phyloP scores from a whole-genome alignment of 2,888 invertebrate genomes.

The Stegophylla sp. region DNA sequence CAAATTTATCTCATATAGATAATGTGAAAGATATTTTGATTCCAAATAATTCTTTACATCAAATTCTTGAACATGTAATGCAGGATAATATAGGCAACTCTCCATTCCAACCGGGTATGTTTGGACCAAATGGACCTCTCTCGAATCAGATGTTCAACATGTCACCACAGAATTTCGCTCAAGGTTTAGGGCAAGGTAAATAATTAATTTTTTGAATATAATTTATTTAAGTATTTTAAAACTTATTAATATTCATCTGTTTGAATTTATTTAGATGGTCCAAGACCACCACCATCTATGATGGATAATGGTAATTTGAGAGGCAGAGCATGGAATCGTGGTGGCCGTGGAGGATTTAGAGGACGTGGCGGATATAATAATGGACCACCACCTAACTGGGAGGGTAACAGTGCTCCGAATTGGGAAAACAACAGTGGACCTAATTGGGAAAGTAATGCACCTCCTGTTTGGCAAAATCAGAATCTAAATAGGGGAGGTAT shows the following conservation, averaged over 20 bases:
- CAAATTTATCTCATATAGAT: slow-evolving; percentile 31
- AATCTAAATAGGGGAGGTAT: slow-evolving; percentile 34
- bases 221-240: neutral
- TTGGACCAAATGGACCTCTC: slow-evolving; percentile 51
- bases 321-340: slow-evolving; percentile 53
- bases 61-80: slow-evolving; percentile 48
- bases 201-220: neutral
- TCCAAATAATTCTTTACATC: slow-evolving; percentile 45
- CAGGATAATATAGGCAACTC: slow-evolving; percentile 48
- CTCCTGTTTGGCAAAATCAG: slow-evolving; percentile 54
- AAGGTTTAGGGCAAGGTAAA: slow-evolving; percentile 30
- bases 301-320: slow-evolving; percentile 41
- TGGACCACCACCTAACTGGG: slow-evolving; percentile 42
- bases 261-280: slow-evolving; percentile 36
- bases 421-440: slow-evolving; percentile 48
- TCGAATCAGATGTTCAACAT: slow-evolving; percentile 49
- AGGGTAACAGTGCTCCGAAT: slow-evolving; percentile 37
- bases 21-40: slow-evolving; percentile 46
- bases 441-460: slow-evolving; percentile 53
- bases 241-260: neutral
- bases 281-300: slow-evolving; percentile 34
- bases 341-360: slow-evolving; percentile 53
- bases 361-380: slow-evolving; percentile 41
- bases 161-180: slow-evolving; percentile 37
- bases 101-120: slow-evolving; percentile 43